Evolutionary conservation across 2,797 vertebrate genomes (phyloP).

Genomic region (Pangasius macronema): DNA sequence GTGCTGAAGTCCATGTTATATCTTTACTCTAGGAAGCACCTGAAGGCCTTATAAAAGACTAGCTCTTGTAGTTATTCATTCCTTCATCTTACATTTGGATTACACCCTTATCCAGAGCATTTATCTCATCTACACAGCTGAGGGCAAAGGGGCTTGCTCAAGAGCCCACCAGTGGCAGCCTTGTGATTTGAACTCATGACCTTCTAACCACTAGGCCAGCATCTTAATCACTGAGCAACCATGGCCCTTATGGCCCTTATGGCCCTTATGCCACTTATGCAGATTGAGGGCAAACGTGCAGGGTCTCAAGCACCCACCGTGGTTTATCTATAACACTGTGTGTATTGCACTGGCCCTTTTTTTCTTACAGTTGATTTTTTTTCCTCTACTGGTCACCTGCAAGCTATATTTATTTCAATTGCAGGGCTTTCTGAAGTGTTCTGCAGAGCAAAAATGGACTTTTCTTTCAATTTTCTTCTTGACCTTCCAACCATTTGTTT

Average conservation of each 20-base stretch:
- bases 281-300: neutral
- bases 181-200: neutral
- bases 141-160: neutral
- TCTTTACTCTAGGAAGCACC: neutral
- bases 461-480: no score
- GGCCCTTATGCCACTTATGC: neutral
- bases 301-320: no score
- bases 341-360: neutral
- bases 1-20: neutral
- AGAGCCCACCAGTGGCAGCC: neutral
- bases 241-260: neutral
- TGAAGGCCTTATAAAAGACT: neutral
- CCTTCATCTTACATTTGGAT: neutral
- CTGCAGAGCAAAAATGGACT: no score
- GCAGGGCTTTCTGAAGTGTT: neutral
- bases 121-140: neutral
- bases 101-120: neutral
- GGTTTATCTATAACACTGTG: neutral
- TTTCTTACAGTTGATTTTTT: neutral
- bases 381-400: neutral
- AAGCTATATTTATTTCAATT: neutral
- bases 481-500: neutral
- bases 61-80: neutral
- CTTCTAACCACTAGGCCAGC: neutral
- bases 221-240: neutral